A percentile compares a stretch with the other conserved stretches of the same genome.
phyloP scores from a whole-genome alignment of 2,888 invertebrate genomes.

The Acrobasis repandana region DNA sequence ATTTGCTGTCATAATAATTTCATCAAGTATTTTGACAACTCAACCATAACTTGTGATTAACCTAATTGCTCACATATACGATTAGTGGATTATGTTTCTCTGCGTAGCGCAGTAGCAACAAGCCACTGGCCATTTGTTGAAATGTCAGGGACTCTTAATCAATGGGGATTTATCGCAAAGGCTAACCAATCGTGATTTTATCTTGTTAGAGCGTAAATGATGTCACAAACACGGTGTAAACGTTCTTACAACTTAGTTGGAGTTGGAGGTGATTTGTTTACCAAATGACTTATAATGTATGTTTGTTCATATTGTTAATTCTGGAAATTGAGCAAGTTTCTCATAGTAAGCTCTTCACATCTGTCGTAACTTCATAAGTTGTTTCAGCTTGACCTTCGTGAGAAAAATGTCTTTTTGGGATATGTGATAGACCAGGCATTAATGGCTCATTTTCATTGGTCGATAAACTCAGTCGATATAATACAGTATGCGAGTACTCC shows the following conservation, averaged over 20 bases:
- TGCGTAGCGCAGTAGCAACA: conserved; percentile 11
- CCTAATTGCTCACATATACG: background rate
- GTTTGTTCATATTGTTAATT: too few species aligned
- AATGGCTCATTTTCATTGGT: too few species aligned
- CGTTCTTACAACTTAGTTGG: background rate
- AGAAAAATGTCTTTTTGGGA: too few species aligned
- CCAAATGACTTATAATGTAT: background rate
- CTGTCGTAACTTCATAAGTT: too few species aligned
- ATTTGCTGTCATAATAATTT: conserved; percentile 14
- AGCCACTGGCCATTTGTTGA: background rate
- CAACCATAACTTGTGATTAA: conserved; percentile 15
- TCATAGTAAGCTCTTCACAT: too few species aligned
- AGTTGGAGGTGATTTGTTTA: background rate
- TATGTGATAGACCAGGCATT: too few species aligned
- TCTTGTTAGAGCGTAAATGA: conserved; percentile 14
- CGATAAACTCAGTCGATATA: too few species aligned
- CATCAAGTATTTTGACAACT: conserved; percentile 12
- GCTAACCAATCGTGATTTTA: conserved; percentile 13
- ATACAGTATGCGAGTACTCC: too few species aligned
- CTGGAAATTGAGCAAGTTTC: too few species aligned
- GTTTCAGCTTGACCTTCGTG: too few species aligned
- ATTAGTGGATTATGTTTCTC: conserved; percentile 12
- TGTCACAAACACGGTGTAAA: conserved; percentile 12
- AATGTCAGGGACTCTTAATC: conserved; percentile 21
- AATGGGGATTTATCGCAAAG: conserved; percentile 21